A percentile compares a stretch with the other conserved stretches of the same genome.
These are phyloP conservation scores for Acanthaster planci DNA, from an alignment of 35 echinoderm and acorn worm genomes.

Conservation along the genomic window DNA sequence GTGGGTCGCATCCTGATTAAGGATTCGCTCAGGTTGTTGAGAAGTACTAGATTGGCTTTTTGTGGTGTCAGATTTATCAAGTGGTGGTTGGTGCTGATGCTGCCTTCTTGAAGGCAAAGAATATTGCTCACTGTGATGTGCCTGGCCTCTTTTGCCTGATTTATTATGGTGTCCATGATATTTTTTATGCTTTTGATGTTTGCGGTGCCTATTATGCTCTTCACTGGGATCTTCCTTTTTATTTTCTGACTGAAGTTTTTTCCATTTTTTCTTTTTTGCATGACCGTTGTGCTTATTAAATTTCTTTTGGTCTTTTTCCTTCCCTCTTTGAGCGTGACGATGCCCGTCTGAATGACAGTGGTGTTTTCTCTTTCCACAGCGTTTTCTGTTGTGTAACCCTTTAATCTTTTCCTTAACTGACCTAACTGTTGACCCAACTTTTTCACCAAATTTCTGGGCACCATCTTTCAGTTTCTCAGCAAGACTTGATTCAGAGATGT, in stretches of 20 bases:
- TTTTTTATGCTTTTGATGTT: neutral
- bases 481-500: conserved; percentile 23
- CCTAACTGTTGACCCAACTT: neutral
- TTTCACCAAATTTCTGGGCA: neutral
- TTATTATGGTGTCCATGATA: neutral
- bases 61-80: neutral
- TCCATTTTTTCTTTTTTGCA: neutral
- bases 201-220: neutral
- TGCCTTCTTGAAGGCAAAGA: neutral
- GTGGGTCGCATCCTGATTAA: neutral
- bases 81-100: neutral
- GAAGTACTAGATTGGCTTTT: neutral
- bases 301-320: neutral
- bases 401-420: conserved; percentile 24
- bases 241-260: neutral
- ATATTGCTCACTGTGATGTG: neutral
- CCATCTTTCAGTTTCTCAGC: conserved; percentile 1
- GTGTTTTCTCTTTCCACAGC: neutral
- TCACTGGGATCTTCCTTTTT: neutral
- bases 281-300: neutral
- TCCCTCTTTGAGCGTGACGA: neutral
- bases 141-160: conserved; percentile 2
- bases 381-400: neutral
- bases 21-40: neutral
- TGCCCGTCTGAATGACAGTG: neutral